Conservation (phyloP, 2,888 invertebrate genomes). For the Coleophora flavipennella region DNA sequence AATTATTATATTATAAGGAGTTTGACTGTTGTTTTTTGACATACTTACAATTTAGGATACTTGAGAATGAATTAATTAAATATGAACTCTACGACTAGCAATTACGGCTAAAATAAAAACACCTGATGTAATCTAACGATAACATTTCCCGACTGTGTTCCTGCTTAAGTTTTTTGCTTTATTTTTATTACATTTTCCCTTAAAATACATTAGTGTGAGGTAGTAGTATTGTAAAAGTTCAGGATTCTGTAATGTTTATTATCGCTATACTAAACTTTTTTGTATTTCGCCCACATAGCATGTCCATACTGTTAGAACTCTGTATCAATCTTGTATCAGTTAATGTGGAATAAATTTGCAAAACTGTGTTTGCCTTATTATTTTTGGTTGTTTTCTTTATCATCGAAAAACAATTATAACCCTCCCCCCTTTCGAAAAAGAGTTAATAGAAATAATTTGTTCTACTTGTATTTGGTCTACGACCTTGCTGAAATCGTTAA, state of each 20-base stretch:
- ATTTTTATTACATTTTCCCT: conserved; percentile 67
- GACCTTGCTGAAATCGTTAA: no score
- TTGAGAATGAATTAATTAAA: conserved; percentile 55
- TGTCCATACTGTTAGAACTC: conserved; percentile 67
- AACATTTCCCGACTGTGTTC: conserved; percentile 71
- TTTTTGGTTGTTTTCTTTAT: conserved; percentile 38
- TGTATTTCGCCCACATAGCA: conserved; percentile 66
- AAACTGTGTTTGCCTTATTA: conserved; percentile 74
- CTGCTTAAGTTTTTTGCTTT: conserved; percentile 73
- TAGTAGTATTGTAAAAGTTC: conserved; percentile 69
- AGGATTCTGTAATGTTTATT: conserved; percentile 66
- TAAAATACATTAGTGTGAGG: conserved; percentile 69
- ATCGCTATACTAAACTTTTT: conserved; percentile 64
- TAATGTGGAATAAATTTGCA: conserved; percentile 73
- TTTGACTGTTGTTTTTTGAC: conserved; percentile 74
- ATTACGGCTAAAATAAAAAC: conserved; percentile 65
- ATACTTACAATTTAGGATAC: conserved; percentile 71
- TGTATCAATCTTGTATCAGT: conserved; percentile 72
- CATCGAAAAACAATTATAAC: no score
- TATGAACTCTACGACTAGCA: conserved; percentile 52
- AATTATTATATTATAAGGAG: conserved; percentile 73
- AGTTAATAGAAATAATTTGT: no score
- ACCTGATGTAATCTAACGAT: conserved; percentile 47
- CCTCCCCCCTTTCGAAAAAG: no score
- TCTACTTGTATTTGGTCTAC: no score